A percentile compares a stretch with the other conserved stretches of the same genome.
Evolutionary conservation across 2,888 invertebrate genomes (phyloP).

Genomic region (Drosophila cyrtoloma): DNA sequence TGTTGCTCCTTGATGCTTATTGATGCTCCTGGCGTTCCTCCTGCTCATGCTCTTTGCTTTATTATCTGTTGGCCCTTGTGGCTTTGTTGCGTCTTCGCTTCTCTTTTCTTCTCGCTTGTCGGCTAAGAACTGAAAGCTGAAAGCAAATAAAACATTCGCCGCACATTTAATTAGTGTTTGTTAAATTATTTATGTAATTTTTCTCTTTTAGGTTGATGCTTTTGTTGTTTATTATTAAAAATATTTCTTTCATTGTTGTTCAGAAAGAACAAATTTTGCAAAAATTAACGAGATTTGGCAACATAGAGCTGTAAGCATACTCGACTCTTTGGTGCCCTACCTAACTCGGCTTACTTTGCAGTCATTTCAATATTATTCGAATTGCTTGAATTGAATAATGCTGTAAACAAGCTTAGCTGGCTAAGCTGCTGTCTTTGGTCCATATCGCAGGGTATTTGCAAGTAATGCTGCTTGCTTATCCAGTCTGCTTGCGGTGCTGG

Average conservation of each 20-base stretch:
- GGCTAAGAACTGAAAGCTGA: conserved; percentile 13
- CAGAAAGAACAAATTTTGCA: conserved; percentile 21
- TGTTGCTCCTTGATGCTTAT: conserved; percentile 7
- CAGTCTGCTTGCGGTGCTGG: conserved; percentile 2
- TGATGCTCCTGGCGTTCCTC: conserved; percentile 11
- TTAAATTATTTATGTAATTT: conserved; percentile 1
- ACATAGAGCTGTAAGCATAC: conserved; percentile 23
- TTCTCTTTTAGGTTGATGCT: background rate
- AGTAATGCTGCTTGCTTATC: background rate
- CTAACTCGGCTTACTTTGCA: background rate
- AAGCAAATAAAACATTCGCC: conserved; percentile 39
- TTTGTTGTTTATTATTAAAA: conserved; percentile 24
- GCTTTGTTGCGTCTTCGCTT: conserved; percentile 3
- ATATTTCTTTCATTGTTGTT: conserved; percentile 29
- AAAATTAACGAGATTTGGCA: conserved; percentile 47
- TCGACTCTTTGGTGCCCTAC: conserved; percentile 1
- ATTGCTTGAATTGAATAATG: background rate
- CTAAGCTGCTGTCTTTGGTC: background rate
- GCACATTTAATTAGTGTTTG: conserved; percentile 41
- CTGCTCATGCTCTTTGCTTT: conserved; percentile 20
- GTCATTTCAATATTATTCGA: background rate
- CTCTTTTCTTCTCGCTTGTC: background rate
- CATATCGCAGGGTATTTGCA: conserved; percentile 24
- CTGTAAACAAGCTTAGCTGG: background rate
- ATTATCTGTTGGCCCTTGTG: conserved; percentile 22